A percentile compares a stretch with the other conserved stretches of the same genome.
Evolutionary conservation across 2,888 invertebrate species (phyloP).

Genomic region (Latheticus oryzae): DNA sequence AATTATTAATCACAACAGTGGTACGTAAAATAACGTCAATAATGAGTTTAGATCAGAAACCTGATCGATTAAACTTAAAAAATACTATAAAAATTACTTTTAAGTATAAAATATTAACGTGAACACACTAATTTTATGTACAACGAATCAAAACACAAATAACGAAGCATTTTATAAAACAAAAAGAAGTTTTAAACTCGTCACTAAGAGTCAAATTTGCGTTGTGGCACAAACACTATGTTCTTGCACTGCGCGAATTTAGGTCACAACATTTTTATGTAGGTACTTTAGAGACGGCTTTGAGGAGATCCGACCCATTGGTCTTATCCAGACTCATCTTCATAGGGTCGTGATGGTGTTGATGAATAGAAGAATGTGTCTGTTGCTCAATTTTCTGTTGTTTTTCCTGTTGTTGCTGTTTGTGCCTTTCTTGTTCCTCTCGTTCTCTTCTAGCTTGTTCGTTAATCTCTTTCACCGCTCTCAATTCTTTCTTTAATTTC

Average conservation of each 20-base stretch:
- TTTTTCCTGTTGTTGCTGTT: constrained; percentile 89
- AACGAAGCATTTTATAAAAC: constrained; percentile 50
- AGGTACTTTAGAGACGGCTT: constrained; percentile 81
- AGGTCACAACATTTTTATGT: constrained; percentile 71
- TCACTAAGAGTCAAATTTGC: constrained; percentile 40
- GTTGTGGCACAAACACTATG: constrained; percentile 32
- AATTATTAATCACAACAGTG: constrained; percentile 63
- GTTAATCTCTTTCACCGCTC: constrained; percentile 95
- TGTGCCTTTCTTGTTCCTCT: constrained; percentile 91
- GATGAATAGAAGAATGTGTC: constrained; percentile 71
- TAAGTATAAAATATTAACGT: constrained; percentile 60
- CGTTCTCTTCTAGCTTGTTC: constrained; percentile 91
- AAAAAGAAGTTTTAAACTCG: constrained; percentile 41
- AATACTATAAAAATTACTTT: constrained; percentile 57
- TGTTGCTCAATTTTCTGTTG: constrained; percentile 82
- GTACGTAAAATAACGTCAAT: constrained; percentile 58
- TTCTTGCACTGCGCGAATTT: constrained; percentile 11
- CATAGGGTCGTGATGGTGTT: constrained; percentile 80
- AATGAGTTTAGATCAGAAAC: constrained; percentile 59
- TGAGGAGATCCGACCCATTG: constrained; percentile 79
- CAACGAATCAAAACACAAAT: constrained; percentile 59
- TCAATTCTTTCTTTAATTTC: constrained; percentile 95
- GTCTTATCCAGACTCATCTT: constrained; percentile 79
- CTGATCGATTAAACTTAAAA: constrained; percentile 57
- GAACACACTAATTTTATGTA: constrained; percentile 62